These are phyloP conservation scores for Dasysyrphus albostriatus DNA, from an alignment of 2,888 invertebrate genomes.

Conservation along the genomic window DNA sequence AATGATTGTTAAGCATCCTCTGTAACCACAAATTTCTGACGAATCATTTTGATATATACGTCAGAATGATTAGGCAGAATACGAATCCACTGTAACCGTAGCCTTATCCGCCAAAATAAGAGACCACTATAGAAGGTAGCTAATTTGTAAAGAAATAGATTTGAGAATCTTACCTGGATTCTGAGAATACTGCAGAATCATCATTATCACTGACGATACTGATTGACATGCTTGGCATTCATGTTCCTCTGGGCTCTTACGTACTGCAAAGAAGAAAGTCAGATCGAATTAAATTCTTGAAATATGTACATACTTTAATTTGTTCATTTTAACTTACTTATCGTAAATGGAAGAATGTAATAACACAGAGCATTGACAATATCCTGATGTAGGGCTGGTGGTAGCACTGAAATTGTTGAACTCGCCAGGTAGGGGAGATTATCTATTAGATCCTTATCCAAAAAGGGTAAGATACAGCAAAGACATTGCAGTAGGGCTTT, in stretches of 20 bases:
- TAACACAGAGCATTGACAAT: constrained; percentile 97
- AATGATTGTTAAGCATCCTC: no score
- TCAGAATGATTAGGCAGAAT: no score
- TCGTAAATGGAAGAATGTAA: constrained; percentile 97
- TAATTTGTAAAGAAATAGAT: neutral
- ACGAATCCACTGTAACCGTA: no score
- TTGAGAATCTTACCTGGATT: constrained; percentile 89
- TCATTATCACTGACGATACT: constrained; percentile 97
- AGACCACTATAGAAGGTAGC: no score
- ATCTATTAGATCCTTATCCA: constrained; percentile 98
- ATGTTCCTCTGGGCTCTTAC: constrained; percentile 88
- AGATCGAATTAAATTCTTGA: constrained; percentile 23
- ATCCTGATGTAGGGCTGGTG: constrained; percentile 95
- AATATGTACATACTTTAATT: constrained; percentile 20
- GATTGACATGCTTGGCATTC: constrained; percentile 93
- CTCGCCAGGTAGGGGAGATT: constrained; percentile 97
- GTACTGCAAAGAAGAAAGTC: constrained; percentile 84
- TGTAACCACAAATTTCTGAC: no score
- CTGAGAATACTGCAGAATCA: constrained; percentile 97
- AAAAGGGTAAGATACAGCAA: constrained; percentile 96
- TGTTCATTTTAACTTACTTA: constrained; percentile 88
- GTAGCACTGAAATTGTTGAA: constrained; percentile 96
- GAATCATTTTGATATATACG: no score
- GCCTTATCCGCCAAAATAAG: no score
- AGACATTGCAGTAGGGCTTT: constrained; percentile 96